A percentile compares a stretch with the other conserved stretches of the same genome.
Conservation (phyloP, 2,797 vertebrate species). For the Emydoidea blandingii region DNA sequence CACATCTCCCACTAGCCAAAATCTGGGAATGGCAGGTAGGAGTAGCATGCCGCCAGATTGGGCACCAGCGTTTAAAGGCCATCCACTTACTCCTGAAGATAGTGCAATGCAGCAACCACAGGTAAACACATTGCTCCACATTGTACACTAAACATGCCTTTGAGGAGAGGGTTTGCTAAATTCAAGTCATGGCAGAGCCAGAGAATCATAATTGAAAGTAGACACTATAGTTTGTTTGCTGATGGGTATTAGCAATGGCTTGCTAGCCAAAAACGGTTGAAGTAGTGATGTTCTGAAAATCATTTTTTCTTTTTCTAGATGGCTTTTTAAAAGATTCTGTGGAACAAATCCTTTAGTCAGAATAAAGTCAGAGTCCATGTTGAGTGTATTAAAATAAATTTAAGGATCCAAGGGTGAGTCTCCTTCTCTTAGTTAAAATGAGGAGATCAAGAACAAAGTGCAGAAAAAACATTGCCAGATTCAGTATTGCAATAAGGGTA, state of each 20-base stretch:
- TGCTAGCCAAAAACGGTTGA: background rate
- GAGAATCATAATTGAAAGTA: background rate
- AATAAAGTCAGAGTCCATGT: background rate
- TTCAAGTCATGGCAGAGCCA: fast-evolving
- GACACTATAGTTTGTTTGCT: background rate
- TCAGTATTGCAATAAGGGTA: background rate
- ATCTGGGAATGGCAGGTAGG: slow-evolving; percentile 99
- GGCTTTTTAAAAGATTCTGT: background rate
- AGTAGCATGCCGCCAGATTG: slow-evolving; percentile 94
- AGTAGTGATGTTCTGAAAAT: background rate
- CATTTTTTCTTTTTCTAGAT: background rate
- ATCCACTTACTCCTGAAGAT: slow-evolving; percentile 93
- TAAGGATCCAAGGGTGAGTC: background rate
- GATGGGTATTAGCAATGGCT: background rate
- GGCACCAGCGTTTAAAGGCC: slow-evolving; percentile 94
- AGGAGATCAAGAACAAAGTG: background rate
- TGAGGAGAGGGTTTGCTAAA: background rate
- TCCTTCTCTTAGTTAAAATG: background rate
- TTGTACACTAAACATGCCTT: fast-evolving
- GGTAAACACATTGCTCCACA: slow-evolving; percentile 73
- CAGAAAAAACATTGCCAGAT: background rate
- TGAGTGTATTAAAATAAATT: background rate
- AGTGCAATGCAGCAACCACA: slow-evolving; percentile 87
- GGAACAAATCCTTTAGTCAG: background rate
- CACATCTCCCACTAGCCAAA: slow-evolving; percentile 88